Conservation (phyloP, 2,113 vertebrate species). For the Bujurquina vittata region DNA sequence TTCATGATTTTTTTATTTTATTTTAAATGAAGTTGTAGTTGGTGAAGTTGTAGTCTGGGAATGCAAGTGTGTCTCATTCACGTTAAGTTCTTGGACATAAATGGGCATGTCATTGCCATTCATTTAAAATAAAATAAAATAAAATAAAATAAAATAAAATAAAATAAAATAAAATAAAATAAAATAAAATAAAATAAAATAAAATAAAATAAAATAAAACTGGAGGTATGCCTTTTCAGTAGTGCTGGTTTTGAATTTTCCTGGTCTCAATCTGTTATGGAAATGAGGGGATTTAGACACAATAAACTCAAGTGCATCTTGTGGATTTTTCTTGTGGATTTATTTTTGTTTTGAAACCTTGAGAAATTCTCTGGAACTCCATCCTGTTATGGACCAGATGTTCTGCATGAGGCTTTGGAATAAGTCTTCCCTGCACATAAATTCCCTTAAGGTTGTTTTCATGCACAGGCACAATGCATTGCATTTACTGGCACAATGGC, state of each 20-base stretch:
- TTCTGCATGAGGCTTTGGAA: slow-evolving; percentile 40
- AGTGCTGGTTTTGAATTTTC: slow-evolving; percentile 23
- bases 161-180: slow-evolving; percentile 16
- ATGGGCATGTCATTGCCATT: slow-evolving; percentile 4
- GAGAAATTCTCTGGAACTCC: slow-evolving; percentile 44
- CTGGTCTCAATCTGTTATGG: slow-evolving; percentile 69
- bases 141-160: no score
- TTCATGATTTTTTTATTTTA: not conserved
- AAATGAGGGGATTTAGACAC: slow-evolving; percentile 71
- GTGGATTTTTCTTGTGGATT: slow-evolving; percentile 59
- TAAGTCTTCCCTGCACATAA: slow-evolving; percentile 3
- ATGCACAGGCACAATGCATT: not conserved
- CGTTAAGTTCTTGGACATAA: slow-evolving; percentile 14
- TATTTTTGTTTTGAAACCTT: slow-evolving; percentile 63
- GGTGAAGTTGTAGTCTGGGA: not conserved
- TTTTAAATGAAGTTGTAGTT: not conserved
- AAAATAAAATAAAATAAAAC: slow-evolving; percentile 27
- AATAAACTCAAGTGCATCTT: slow-evolving; percentile 65
- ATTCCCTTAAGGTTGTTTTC: slow-evolving; percentile 17
- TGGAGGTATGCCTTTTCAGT: slow-evolving; percentile 40
- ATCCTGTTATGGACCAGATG: slow-evolving; percentile 60
- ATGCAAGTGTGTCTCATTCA: not conserved
- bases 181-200: slow-evolving; percentile 27
- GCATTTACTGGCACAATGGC: not conserved
- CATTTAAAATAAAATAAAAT: not conserved